These are phyloP conservation scores for Pangasius mekongensis DNA, from an alignment of 2,797 vertebrate genomes.

Conservation along the genomic window DNA sequence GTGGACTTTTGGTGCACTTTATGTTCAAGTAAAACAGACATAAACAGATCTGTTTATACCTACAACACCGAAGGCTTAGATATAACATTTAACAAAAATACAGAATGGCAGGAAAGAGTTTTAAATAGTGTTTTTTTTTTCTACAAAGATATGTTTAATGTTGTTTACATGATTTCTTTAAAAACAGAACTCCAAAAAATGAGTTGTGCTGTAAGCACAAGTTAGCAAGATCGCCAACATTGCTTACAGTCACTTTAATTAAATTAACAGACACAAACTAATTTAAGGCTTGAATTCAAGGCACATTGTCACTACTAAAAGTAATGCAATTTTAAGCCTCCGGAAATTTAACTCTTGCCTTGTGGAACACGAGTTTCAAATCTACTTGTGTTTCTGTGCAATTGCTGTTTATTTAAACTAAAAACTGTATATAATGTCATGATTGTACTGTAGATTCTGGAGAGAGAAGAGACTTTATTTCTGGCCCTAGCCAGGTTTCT, in stretches of 20 bases:
- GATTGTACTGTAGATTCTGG: slow-evolving; percentile 60
- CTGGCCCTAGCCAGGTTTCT: not conserved
- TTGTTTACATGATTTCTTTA: not conserved
- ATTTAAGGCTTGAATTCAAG: not conserved
- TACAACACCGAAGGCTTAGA: not conserved
- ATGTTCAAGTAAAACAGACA: too few species aligned
- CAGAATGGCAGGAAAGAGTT: not conserved
- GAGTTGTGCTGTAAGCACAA: not conserved
- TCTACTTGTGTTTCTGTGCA: not conserved
- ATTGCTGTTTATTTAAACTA: not conserved
- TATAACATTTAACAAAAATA: not conserved
- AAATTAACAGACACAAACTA: not conserved
- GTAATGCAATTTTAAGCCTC: not conserved
- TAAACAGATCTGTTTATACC: not conserved
- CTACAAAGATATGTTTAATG: not conserved
- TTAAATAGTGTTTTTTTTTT: not conserved
- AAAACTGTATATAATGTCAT: not conserved
- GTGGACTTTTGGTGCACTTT: not conserved
- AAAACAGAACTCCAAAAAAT: not conserved
- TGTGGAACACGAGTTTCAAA: not conserved
- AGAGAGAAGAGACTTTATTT: not conserved
- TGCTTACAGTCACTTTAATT: not conserved
- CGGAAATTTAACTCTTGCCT: not conserved
- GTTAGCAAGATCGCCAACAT: not conserved
- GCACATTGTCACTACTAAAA: not conserved